A percentile compares a stretch with the other conserved stretches of the same genome.
Evolutionary conservation across 2,888 invertebrate species (phyloP).

Genomic region (Lottia scabra): DNA sequence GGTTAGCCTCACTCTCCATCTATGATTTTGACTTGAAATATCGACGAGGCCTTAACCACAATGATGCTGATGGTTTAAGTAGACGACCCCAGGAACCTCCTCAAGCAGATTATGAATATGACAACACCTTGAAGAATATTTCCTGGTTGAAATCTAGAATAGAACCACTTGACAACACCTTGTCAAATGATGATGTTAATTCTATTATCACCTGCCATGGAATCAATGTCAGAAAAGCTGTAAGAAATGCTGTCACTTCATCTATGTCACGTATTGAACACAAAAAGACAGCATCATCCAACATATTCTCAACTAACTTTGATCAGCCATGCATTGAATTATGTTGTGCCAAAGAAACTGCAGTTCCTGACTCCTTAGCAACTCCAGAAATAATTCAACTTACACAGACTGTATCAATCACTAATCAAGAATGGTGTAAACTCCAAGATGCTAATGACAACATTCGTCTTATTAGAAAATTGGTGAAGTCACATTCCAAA

Average conservation of each 20-base stretch:
- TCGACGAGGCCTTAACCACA: constrained; percentile 29
- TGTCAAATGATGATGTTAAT: neutral
- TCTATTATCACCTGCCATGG: neutral
- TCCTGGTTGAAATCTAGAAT: neutral
- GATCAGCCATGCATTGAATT: neutral
- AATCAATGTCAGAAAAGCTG: neutral
- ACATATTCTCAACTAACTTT: neutral
- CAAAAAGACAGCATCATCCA: neutral
- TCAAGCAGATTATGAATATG: neutral
- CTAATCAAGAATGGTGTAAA: neutral
- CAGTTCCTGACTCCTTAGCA: neutral
- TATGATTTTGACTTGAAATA: constrained; percentile 35
- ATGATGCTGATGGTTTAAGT: constrained; percentile 27
- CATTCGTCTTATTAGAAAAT: neutral
- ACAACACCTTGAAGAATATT: neutral
- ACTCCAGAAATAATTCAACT: neutral
- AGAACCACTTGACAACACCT: neutral
- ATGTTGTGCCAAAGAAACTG: neutral
- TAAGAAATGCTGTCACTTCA: neutral
- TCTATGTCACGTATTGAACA: neutral
- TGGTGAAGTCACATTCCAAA: neutral
- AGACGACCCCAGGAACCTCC: constrained; percentile 9
- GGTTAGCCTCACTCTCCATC: constrained; percentile 25
- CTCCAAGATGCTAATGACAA: neutral
- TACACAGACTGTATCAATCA: neutral